Percentiles rank a stretch among this genome's conserved stretches.
Conservation (phyloP, 2,113 vertebrate genomes). For the Mus spicilegus region DNA sequence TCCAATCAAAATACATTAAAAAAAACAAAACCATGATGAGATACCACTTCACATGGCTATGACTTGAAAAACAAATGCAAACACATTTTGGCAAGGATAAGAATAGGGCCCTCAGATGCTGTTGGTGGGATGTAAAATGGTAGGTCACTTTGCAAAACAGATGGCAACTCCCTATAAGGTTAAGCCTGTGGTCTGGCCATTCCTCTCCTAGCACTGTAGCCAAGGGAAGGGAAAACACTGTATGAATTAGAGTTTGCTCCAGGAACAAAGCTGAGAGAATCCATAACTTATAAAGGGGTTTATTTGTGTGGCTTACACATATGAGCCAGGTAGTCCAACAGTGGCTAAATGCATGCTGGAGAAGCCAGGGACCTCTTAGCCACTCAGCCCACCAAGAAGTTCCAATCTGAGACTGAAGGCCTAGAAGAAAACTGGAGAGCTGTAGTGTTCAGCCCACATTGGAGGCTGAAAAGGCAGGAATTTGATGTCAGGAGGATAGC, state of each 20-base stretch:
- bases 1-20: neutral
- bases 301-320: neutral
- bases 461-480: neutral
- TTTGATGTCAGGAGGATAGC: neutral
- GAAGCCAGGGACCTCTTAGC: neutral
- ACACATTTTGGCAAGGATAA: neutral
- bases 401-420: neutral
- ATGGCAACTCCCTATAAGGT: neutral
- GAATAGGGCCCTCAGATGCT: neutral
- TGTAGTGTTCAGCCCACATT: neutral
- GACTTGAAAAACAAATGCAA: neutral
- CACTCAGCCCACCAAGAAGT: neutral
- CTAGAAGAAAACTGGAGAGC: neutral
- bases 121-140: constrained; percentile 5
- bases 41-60: neutral
- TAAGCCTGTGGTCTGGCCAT: neutral
- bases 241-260: neutral
- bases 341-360: neutral
- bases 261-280: neutral
- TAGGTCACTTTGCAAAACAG: neutral
- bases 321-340: neutral
- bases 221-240: neutral
- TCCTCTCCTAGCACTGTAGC: neutral
- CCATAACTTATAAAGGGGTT: neutral
- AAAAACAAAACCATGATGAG: constrained; percentile 17